These are phyloP conservation scores for Myrmophylax atrothorax DNA, from an alignment of 2,113 vertebrate genomes.

Conservation along the genomic window DNA sequence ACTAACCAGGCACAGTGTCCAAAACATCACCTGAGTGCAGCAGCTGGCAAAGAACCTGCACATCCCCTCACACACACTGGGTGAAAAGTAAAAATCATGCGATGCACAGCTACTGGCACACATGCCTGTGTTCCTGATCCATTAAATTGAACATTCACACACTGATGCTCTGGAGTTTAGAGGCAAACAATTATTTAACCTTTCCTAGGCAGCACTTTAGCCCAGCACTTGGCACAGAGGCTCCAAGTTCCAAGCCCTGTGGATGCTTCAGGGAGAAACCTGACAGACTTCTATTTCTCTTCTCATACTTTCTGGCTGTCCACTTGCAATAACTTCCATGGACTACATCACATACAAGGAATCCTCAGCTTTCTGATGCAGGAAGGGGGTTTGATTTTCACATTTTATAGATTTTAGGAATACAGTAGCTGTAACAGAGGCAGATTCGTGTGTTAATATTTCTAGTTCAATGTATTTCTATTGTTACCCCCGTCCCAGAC, in stretches of 20 bases:
- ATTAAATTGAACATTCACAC: background rate
- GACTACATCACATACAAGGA: background rate
- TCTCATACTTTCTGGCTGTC: background rate
- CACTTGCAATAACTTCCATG: background rate
- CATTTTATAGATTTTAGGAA: too few species aligned
- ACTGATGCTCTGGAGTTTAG: background rate
- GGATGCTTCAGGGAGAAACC: background rate
- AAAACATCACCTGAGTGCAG: background rate
- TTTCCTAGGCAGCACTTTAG: background rate
- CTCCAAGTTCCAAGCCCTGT: background rate
- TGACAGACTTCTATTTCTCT: background rate
- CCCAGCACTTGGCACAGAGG: background rate
- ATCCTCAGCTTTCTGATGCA: background rate
- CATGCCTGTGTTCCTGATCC: background rate
- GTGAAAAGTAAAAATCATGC: background rate
- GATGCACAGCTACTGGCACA: rapidly evolving
- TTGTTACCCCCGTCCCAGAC: too few species aligned
- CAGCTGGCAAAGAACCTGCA: background rate
- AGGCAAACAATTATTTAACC: background rate
- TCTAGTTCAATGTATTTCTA: too few species aligned
- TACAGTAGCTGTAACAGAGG: too few species aligned
- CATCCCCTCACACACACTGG: background rate
- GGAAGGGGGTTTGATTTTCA: too few species aligned
- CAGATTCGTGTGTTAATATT: too few species aligned
- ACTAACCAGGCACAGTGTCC: background rate